phyloP scores from a whole-genome alignment of 2,888 invertebrate species.

The Monochamus alternatus region DNA sequence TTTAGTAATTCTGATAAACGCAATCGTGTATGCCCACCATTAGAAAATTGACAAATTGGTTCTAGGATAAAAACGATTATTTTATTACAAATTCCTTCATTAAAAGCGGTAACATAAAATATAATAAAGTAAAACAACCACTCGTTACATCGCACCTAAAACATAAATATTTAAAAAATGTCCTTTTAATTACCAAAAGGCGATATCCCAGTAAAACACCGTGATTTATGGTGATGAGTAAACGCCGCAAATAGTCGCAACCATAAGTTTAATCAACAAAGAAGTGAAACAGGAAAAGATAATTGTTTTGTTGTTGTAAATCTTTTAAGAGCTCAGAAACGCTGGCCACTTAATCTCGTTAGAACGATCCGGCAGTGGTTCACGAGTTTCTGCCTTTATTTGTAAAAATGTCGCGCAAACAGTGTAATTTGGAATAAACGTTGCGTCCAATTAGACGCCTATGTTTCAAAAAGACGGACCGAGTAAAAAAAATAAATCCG shows the following conservation, averaged over 20 bases:
- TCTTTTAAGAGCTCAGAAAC: constrained; percentile 29
- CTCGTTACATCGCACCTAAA: no score
- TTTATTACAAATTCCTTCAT: no score
- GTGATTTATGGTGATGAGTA: constrained; percentile 17
- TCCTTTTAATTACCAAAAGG: not conserved
- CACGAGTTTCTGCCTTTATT: constrained; percentile 33
- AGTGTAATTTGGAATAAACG: constrained; percentile 22
- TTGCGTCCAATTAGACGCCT: not conserved
- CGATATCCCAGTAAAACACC: constrained; percentile 15
- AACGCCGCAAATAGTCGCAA: constrained; percentile 9
- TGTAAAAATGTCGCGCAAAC: constrained; percentile 24
- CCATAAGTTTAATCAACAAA: constrained; percentile 24
- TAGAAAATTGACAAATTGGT: no score
- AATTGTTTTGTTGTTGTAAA: constrained; percentile 36
- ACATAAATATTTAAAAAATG: no score
- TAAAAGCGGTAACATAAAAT: no score
- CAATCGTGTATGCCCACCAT: no score
- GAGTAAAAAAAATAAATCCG: not conserved
- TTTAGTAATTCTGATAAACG: no score
- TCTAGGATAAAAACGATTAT: no score
- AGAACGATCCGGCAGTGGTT: constrained; percentile 14
- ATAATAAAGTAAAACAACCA: no score
- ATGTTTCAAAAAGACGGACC: not conserved
- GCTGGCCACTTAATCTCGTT: constrained; percentile 32
- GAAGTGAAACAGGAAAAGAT: constrained; percentile 30